Base-by-base conservation (phyloP, 2,797 vertebrate genomes). In the Lacerta bilineata region DNA sequence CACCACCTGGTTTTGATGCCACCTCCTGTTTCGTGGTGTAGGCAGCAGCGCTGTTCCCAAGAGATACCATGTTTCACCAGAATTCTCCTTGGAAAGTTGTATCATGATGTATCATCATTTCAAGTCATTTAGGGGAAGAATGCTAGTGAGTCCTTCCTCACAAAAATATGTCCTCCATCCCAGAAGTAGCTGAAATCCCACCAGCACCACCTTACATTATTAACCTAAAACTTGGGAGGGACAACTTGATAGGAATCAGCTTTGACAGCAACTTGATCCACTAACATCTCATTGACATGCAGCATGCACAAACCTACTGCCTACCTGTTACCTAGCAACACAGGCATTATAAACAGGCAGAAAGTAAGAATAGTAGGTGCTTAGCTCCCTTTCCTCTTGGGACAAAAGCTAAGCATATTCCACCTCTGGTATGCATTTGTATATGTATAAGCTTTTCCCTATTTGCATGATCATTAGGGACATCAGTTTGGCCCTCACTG, bases 251-350 rank as follows among this genome's bases (percentile, higher is more conserved):
- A 55, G 43, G 80, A 27, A 64, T 66, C 36, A 39, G 33, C 80
- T 81, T 64, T 81, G 59, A 23, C 20, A 66, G 59, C 27, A 61
- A 15, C 59, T 81, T 29, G 80, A 81, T 39, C 66, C 59, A 39
- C 50, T 55, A 55, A 15, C 50, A 23, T 39, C 79, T 80, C 80
- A 39, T 66, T 81, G 59, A 41, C 59, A 64, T 64, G 50, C 59
- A 66, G 59, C 59, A 39, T 25, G 29, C 2, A 39, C 33, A 64
- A 41, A 66, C 59, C 80, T 39, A 25, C 59, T 81, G 80, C 59
- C 33, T 66, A 81, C 59, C 80, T 81, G 80, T 81, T 81, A 39
- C 80, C 59, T 81, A 81, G 80, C 80, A 81, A 81, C 80, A 81
- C 33, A 33, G 33, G 33, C 33, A 33, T 66, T 66, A 81, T 81